Evolutionary conservation across 2,797 vertebrate genomes (phyloP), one percentile per base, ranked within the genome.

Genomic region (Zonotrichia albicollis): DNA sequence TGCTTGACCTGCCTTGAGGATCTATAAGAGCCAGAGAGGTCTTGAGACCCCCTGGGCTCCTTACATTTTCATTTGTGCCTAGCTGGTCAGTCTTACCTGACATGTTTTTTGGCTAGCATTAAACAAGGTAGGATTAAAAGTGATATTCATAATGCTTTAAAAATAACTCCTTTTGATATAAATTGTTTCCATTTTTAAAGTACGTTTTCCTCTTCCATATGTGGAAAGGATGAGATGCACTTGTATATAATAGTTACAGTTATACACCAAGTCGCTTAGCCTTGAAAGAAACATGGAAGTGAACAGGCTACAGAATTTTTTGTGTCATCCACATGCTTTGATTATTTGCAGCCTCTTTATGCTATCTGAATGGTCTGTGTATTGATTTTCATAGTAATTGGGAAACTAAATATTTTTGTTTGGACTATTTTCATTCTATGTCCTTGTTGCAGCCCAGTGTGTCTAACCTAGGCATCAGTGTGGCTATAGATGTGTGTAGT

Each of bases 1-100:
- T 96, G 50, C 71, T 95, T 93, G 91, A 94, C 84, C 85, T 94
- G 80, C 88, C 60, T 90, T 82, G 55, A 84, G 92, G 53, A 90
- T 73, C 84, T 91, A 10, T 90, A 82, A 81, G 70, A 85, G 71
- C 25, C 48, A 67, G 76, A 76, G 82, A 87, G 45, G 76, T 79
- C 82, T 86, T 60, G 79, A 93, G 71, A 86, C 22, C 27, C 70
- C 57, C 71, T 71, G 74, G 42, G 61, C 87, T 90, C 57, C 34
- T 91, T 66, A 62, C 36, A 4, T 91, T 96, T 94, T 87, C 58
- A 36, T 92, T 96, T 38, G 36, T 94, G 89, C 64, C 85, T 94
- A 85, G 34, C 74, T 84, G 64, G 30, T 82, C 76, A 86, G 67
- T 79, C 80, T 84, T 54, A 76, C 40, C 61, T 91, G 85, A 54